These are phyloP conservation scores for Lepidochitona cinerea DNA, from an alignment of 2,888 invertebrate genomes.

Conservation along the genomic window DNA sequence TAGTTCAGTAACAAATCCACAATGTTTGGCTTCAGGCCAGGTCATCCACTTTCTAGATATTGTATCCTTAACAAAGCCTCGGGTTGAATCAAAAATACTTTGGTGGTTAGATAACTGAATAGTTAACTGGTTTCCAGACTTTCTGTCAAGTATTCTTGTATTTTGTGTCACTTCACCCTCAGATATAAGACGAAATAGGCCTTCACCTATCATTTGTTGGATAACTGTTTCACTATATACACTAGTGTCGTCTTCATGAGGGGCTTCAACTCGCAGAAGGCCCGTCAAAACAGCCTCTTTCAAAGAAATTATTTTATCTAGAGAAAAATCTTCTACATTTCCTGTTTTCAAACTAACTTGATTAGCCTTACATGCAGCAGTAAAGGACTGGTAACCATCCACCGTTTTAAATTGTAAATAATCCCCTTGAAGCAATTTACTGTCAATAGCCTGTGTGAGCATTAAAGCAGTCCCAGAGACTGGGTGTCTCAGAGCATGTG, in stretches of 20 bases:
- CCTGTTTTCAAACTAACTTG: constrained; percentile 83
- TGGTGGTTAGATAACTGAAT: constrained; percentile 45
- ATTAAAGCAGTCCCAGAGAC: constrained; percentile 32
- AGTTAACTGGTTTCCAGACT: constrained; percentile 36
- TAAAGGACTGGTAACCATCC: constrained; percentile 72
- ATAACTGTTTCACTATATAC: constrained; percentile 40
- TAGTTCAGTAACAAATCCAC: constrained; percentile 36
- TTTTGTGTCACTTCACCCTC: constrained; percentile 33
- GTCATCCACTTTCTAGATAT: constrained; percentile 52
- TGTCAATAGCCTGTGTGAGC: constrained; percentile 22
- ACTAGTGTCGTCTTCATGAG: constrained; percentile 32
- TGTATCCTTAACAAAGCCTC: constrained; percentile 73
- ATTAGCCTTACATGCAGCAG: constrained; percentile 72
- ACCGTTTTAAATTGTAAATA: constrained; percentile 38
- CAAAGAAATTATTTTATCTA: constrained; percentile 72
- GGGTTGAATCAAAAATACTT: constrained; percentile 64
- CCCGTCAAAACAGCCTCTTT: constrained; percentile 51
- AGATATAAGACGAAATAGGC: constrained; percentile 38
- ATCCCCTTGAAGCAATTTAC: constrained; percentile 31
- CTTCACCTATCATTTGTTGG: constrained; percentile 41
- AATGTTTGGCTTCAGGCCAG: constrained; percentile 49
- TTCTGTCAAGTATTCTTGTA: constrained; percentile 40
- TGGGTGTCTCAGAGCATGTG: constrained; percentile 47
- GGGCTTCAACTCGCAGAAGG: constrained; percentile 31
- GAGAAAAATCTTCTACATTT: constrained; percentile 65